phyloP scores from a whole-genome alignment of 2,888 invertebrate genomes.

The Pandemis corylana region DNA sequence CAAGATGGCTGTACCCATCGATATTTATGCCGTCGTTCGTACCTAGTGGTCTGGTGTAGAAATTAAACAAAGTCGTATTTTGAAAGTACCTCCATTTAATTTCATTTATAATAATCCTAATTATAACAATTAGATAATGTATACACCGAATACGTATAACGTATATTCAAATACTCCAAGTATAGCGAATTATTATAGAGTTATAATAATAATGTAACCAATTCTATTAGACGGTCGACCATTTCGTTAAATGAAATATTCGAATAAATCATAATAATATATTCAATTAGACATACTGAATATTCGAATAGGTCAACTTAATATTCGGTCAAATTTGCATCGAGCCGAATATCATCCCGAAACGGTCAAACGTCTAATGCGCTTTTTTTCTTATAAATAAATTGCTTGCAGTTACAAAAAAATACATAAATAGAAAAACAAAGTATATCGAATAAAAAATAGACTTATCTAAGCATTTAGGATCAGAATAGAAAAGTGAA shows the following conservation, averaged over 20 bases:
- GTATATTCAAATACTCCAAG: slow-evolving; percentile 65
- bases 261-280: neutral
- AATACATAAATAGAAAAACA: slow-evolving; percentile 42
- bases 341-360: slow-evolving; percentile 48
- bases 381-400: slow-evolving; percentile 48
- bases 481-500: neutral
- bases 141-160: slow-evolving; percentile 63
- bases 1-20: no score
- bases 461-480: slow-evolving; percentile 27
- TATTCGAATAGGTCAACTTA: neutral
- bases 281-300: slow-evolving; percentile 23
- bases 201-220: slow-evolving; percentile 55
- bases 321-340: neutral
- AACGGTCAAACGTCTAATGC: slow-evolving; percentile 80
- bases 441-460: neutral
- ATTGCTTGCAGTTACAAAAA: slow-evolving; percentile 46
- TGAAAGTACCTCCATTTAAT: slow-evolving; percentile 74
- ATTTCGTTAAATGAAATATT: slow-evolving; percentile 52
- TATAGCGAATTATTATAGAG: slow-evolving; percentile 41
- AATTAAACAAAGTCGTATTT: slow-evolving; percentile 49
- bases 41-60: no score
- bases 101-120: slow-evolving; percentile 70
- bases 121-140: slow-evolving; percentile 57
- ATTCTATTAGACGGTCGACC: slow-evolving; percentile 79
- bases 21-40: no score